Base-by-base conservation (phyloP, 92 coral and sea anemone species). In the Palythoa grandis region DNA sequence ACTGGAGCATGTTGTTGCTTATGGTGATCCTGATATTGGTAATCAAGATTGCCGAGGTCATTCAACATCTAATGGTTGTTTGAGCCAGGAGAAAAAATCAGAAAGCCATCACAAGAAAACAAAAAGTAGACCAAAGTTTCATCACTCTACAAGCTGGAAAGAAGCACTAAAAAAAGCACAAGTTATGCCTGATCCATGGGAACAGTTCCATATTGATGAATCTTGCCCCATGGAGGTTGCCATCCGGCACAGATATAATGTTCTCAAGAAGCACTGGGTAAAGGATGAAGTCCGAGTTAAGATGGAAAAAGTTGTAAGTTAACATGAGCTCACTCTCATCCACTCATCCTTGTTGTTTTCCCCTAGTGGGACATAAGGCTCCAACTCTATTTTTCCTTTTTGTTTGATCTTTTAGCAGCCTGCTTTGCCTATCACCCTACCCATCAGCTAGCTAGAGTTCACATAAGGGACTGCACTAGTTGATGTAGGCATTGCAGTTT, bases 141-240 rank as follows among this genome's bases (percentile, higher is more conserved):
- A 83, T 10, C 94, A 90, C 40, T 93, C 91, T 39, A 79, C 88
- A 38, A 94, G 95, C 74, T 97, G 99, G 99, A 92, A 93, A 70
- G 91, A 90, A 86, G 99, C 99, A 29, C 73, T 91, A 10, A 85
- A 88, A 58, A 92, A 93, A 80, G 96, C 96, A 8, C 87, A 90
- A 86, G 63, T 71, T 69, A 72, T 95, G 91, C 95, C 98, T 12
- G 99, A 97, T 88, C 99, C 99, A 37, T 97, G 99, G 99, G 95
- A 93, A 53, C 78, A 92, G 76, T 95, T 97, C 86, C 98, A 97
- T 76, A 91, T 97, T 25, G 99, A 97, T 56, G 93, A 93, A 78
- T 84, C 94, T n/a, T 97, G 93, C 82, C 90, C 96, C 0, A 93
- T 91, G 47, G 98, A 97, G 88, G 74, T 86, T n/a, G 99, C 97